A percentile compares a stretch with the other conserved stretches of the same genome.
phyloP scores from a whole-genome alignment of 2,113 vertebrate genomes.

The Urocynchramus pylzowi region DNA sequence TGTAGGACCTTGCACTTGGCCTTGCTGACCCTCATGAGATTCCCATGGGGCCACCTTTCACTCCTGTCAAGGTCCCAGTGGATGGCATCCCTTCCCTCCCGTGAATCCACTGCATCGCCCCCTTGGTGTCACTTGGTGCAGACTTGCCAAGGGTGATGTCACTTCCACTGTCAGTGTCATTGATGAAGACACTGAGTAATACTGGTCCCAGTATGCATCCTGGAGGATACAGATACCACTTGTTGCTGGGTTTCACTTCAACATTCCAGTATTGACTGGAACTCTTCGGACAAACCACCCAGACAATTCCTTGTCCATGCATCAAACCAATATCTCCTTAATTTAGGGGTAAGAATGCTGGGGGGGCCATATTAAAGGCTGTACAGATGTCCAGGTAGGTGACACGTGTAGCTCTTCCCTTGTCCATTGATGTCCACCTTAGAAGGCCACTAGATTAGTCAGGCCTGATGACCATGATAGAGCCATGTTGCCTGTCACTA shows the following conservation, averaged over 20 bases:
- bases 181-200: background rate
- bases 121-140: background rate
- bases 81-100: background rate
- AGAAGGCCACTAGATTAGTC: background rate
- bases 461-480: background rate
- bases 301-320: background rate
- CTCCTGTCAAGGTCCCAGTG: background rate
- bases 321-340: background rate
- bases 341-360: background rate
- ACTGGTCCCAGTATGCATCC: background rate
- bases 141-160: background rate
- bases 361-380: background rate
- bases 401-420: background rate
- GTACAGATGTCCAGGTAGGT: background rate
- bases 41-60: background rate
- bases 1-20: background rate
- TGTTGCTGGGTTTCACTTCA: background rate
- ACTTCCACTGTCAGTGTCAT: background rate
- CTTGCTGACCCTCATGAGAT: background rate
- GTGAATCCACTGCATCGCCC: accelerated
- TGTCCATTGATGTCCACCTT: accelerated
- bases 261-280: background rate
- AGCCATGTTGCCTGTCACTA: background rate
- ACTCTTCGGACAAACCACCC: accelerated
- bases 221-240: background rate